A percentile compares a stretch with the other conserved stretches of the same genome.
Evolutionary conservation across 2,113 vertebrate genomes (phyloP).

Genomic region (Coptodon rendalli): DNA sequence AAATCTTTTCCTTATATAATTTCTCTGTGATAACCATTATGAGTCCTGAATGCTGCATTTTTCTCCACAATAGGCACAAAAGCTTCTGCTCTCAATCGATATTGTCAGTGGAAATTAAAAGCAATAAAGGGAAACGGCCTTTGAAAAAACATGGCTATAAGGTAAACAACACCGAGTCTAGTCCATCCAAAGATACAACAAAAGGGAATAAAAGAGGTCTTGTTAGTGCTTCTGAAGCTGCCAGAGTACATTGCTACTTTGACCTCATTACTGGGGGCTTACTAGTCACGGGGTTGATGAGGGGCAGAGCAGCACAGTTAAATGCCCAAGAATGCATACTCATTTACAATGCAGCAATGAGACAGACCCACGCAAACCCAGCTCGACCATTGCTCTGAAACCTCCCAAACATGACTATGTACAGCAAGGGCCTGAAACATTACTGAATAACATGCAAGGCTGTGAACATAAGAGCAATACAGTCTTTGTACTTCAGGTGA

Average conservation of each 20-base stretch:
- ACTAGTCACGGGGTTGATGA: neutral
- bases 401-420: neutral
- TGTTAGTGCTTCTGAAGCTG: slow-evolving; percentile 34
- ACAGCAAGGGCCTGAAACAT: neutral
- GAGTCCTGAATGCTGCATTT: neutral
- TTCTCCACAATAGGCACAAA: neutral
- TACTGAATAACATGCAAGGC: neutral
- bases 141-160: neutral
- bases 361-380: slow-evolving; percentile 13
- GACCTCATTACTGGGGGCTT: slow-evolving; percentile 50
- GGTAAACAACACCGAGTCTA: neutral
- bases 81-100: neutral
- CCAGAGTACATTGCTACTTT: slow-evolving; percentile 21
- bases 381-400: neutral
- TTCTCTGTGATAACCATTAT: neutral
- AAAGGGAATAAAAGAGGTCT: slow-evolving; percentile 34
- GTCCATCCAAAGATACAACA: neutral
- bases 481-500: neutral
- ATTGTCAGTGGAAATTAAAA: neutral
- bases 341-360: slow-evolving; percentile 27
- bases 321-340: slow-evolving; percentile 41
- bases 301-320: neutral
- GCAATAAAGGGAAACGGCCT: neutral
- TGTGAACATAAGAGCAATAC: neutral
- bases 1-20: neutral